A percentile compares a stretch with the other conserved stretches of the same genome.
Conservation (phyloP, 2,888 invertebrate genomes). For the Eupithecia pulchellata region DNA sequence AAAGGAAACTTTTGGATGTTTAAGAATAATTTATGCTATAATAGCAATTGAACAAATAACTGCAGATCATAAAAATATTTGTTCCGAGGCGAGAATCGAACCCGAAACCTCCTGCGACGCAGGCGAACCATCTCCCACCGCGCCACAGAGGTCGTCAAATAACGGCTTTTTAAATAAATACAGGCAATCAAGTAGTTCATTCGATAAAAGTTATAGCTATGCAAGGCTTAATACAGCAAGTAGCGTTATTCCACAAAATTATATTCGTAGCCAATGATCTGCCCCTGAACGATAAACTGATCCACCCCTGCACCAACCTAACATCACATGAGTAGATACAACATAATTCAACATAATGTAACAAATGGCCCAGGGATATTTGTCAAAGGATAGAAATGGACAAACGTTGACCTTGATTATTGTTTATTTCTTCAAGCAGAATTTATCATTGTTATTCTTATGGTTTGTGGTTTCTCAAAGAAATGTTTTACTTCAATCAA, state of each 20-base stretch:
- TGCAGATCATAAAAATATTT: too few relatives aligned
- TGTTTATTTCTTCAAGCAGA: slow-evolving; percentile 39
- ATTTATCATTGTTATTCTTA: slow-evolving; percentile 37
- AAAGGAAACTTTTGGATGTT: too few relatives aligned
- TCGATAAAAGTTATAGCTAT: background rate
- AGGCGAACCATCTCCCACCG: too few relatives aligned
- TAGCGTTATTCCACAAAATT: background rate
- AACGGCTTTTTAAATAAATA: too few relatives aligned
- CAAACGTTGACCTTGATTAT: slow-evolving; percentile 45
- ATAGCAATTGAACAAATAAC: too few relatives aligned
- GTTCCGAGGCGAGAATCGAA: too few relatives aligned
- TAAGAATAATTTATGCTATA: too few relatives aligned
- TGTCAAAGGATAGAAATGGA: slow-evolving; percentile 46
- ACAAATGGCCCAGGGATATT: slow-evolving; percentile 39
- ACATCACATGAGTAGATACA: slow-evolving; percentile 29
- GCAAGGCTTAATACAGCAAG: background rate
- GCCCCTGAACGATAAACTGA: background rate
- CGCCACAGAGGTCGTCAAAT: too few relatives aligned
- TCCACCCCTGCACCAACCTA: slow-evolving; percentile 2
- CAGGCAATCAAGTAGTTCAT: background rate
- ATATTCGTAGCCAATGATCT: background rate
- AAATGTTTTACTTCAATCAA: slow-evolving; percentile 24
- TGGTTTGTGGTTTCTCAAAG: slow-evolving; percentile 20
- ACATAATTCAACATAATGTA: slow-evolving; percentile 46
- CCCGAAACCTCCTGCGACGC: too few relatives aligned